Percentiles rank a stretch among this genome's conserved stretches.
These are phyloP conservation scores for Pionites leucogaster DNA, from an alignment of 2,113 vertebrate species.

Conservation along the genomic window DNA sequence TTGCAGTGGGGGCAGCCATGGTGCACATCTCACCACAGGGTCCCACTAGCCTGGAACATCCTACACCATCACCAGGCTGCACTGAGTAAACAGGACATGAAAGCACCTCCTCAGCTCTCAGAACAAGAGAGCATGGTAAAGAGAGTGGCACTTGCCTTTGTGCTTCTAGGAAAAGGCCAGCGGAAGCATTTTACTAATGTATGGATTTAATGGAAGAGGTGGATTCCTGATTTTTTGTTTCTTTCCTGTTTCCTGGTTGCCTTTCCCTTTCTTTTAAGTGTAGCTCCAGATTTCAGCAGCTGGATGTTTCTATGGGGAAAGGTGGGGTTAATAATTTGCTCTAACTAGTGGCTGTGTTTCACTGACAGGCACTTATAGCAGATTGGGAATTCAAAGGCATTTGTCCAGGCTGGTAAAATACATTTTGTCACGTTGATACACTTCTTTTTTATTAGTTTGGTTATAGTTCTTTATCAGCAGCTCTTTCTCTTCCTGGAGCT, in stretches of 20 bases:
- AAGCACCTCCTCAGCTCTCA: background rate
- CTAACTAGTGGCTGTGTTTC: background rate
- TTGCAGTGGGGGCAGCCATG: fast-evolving
- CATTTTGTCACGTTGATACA: background rate
- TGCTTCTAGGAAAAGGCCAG: background rate
- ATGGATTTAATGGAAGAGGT: background rate
- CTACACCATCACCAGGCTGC: fast-evolving
- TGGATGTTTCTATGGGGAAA: background rate
- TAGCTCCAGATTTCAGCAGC: background rate
- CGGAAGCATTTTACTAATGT: background rate
- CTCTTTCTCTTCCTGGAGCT: background rate
- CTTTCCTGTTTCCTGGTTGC: background rate
- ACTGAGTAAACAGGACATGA: background rate
- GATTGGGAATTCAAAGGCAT: background rate
- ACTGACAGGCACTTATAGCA: background rate
- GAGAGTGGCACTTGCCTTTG: background rate
- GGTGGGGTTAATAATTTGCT: background rate
- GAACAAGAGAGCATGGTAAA: background rate
- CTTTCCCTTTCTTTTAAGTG: background rate
- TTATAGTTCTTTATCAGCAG: background rate
- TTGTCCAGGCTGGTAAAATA: background rate
- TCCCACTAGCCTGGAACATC: background rate
- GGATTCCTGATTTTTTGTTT: background rate
- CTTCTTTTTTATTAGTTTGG: background rate
- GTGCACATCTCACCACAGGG: fast-evolving